Percentiles rank a stretch among this genome's conserved stretches.
These are phyloP conservation scores for Prionailurus bengalensis DNA, from an alignment of 2,113 vertebrate species.

Conservation along the genomic window DNA sequence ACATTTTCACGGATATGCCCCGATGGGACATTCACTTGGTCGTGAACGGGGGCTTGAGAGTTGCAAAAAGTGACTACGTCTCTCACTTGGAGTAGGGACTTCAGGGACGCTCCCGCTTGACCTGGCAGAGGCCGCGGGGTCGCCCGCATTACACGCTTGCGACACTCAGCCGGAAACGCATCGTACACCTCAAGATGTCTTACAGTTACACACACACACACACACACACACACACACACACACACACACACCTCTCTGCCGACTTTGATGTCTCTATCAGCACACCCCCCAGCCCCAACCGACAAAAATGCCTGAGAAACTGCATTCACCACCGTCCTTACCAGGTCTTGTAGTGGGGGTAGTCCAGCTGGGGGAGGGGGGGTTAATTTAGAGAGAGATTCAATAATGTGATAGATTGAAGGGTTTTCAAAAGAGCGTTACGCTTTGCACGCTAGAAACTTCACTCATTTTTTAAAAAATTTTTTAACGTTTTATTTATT, in stretches of 20 bases:
- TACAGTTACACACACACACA: neutral
- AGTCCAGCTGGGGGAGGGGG: neutral
- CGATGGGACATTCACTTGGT: neutral
- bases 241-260: neutral
- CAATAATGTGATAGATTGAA: neutral
- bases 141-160: neutral
- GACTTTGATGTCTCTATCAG: neutral
- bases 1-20: neutral
- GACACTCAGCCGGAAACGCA: neutral
- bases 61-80: neutral
- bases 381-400: slow-evolving; percentile 8
- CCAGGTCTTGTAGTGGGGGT: neutral
- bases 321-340: neutral
- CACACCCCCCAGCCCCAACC: neutral
- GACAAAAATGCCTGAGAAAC: neutral
- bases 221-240: neutral
- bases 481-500: too few species aligned
- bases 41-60: neutral
- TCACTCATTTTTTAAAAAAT: neutral
- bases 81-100: neutral
- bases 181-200: neutral
- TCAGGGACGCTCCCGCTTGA: neutral
- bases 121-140: neutral
- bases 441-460: neutral
- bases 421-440: neutral